phyloP scores from a whole-genome alignment of 2,888 invertebrate genomes.

The Gnatocerus cornutus region DNA sequence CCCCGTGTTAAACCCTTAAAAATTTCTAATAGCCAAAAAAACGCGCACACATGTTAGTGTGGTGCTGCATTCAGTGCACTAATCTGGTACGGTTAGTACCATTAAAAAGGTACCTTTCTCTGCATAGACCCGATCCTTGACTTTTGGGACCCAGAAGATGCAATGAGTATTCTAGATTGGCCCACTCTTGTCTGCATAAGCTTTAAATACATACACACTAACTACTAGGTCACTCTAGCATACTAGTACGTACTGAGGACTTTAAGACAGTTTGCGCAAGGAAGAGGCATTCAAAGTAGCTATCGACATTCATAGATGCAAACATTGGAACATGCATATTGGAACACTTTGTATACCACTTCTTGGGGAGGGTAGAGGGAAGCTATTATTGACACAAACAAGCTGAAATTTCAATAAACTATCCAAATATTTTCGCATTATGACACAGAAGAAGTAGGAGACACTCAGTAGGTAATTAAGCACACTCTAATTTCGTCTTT shows the following conservation, averaged over 20 bases:
- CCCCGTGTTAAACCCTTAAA: conserved; percentile 8
- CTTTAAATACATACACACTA: conserved; percentile 66
- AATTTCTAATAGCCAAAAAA: conserved; percentile 33
- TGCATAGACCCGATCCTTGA: conserved; percentile 72
- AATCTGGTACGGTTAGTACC: conserved; percentile 62
- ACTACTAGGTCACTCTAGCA: conserved; percentile 56
- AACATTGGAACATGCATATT: conserved; percentile 9
- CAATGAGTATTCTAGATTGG: conserved; percentile 70
- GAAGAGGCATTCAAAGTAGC: conserved; percentile 36
- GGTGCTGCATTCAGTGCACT: conserved; percentile 69
- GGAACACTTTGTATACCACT: conserved; percentile 35
- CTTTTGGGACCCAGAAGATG: conserved; percentile 70
- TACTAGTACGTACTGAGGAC: conserved; percentile 20
- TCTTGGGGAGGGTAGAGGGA: neutral
- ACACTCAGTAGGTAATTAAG: no score
- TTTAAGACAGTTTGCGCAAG: conserved; percentile 52
- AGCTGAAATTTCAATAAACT: neutral
- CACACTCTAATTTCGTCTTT: neutral
- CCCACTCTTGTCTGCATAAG: conserved; percentile 70
- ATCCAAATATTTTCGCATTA: neutral
- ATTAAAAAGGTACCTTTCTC: conserved; percentile 72
- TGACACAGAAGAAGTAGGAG: no score
- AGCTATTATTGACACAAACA: neutral
- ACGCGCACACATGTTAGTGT: conserved; percentile 57
- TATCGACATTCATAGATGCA: neutral